Conservation (phyloP, 2,113 vertebrate species). For the Paralichthys olivaceus region DNA sequence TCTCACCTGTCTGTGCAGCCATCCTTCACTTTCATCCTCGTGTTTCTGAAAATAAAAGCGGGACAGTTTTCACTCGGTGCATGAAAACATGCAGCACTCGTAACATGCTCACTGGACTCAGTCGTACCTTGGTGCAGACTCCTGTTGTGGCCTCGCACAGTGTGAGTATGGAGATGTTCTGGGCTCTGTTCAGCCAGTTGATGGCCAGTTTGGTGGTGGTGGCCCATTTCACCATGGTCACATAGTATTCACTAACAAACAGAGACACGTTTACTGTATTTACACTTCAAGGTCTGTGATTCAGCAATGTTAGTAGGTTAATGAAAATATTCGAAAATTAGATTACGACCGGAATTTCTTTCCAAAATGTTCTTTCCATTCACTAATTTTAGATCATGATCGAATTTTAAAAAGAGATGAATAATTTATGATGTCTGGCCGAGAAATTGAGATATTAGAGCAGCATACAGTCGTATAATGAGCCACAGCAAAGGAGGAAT, state of each 20-base stretch:
- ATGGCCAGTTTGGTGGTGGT: slow-evolving; percentile 96
- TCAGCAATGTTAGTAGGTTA: neutral
- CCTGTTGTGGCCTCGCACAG: slow-evolving; percentile 96
- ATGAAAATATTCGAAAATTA: neutral
- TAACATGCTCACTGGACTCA: neutral
- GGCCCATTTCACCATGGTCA: slow-evolving; percentile 99
- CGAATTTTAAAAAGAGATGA: slow-evolving; percentile 13
- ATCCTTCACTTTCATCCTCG: slow-evolving; percentile 94
- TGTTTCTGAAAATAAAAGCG: slow-evolving; percentile 87
- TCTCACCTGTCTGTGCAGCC: slow-evolving; percentile 95
- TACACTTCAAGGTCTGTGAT: too few species aligned
- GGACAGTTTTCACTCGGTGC: slow-evolving; percentile 1
- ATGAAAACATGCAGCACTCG: neutral
- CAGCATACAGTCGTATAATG: slow-evolving; percentile 7
- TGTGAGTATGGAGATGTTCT: slow-evolving; percentile 96
- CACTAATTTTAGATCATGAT: slow-evolving; percentile 15
- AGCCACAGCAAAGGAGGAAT: slow-evolving; percentile 14
- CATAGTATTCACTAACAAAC: slow-evolving; percentile 90
- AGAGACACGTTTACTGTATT: neutral
- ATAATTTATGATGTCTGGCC: slow-evolving; percentile 16
- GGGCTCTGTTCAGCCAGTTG: slow-evolving; percentile 96
- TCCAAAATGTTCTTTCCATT: neutral
- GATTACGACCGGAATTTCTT: too few species aligned
- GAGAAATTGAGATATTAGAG: slow-evolving; percentile 32
- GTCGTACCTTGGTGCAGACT: slow-evolving; percentile 92